Conservation (phyloP, 2,797 vertebrate genomes). For the Malacoraja senta region DNA sequence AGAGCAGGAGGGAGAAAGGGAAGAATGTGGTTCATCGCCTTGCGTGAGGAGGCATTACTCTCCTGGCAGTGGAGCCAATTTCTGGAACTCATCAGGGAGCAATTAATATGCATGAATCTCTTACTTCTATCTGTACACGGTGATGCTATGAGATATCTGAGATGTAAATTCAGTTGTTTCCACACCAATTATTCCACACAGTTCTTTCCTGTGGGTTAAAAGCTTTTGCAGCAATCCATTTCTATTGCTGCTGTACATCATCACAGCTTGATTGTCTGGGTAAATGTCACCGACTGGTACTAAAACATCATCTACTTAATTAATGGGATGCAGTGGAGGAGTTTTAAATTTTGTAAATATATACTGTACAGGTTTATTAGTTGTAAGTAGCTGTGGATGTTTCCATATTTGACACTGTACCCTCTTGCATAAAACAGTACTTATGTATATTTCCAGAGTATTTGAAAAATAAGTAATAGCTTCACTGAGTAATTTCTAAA, state of each 20-base stretch:
- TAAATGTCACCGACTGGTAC: background rate
- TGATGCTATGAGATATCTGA: background rate
- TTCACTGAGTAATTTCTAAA: slow-evolving; percentile 4
- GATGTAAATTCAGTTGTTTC: background rate
- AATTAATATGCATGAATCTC: background rate
- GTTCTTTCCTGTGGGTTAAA: background rate
- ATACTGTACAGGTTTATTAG: background rate
- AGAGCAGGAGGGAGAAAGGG: background rate
- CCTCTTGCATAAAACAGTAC: background rate
- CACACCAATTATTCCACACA: background rate
- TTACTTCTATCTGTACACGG: background rate
- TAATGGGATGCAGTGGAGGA: background rate
- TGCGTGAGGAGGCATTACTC: background rate
- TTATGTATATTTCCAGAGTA: background rate
- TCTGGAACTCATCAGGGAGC: background rate
- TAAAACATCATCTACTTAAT: background rate
- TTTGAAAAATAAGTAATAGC: slow-evolving; percentile 12
- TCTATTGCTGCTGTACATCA: background rate
- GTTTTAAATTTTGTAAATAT: slow-evolving; percentile 7
- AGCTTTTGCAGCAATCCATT: background rate
- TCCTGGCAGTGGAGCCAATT: background rate
- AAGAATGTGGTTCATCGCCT: background rate
- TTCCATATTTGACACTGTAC: background rate
- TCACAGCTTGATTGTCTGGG: background rate
- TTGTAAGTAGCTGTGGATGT: background rate